Evolutionary conservation across 2,113 vertebrate species (phyloP), one percentile per base, ranked within the genome.

Genomic region (Zingel zingel): DNA sequence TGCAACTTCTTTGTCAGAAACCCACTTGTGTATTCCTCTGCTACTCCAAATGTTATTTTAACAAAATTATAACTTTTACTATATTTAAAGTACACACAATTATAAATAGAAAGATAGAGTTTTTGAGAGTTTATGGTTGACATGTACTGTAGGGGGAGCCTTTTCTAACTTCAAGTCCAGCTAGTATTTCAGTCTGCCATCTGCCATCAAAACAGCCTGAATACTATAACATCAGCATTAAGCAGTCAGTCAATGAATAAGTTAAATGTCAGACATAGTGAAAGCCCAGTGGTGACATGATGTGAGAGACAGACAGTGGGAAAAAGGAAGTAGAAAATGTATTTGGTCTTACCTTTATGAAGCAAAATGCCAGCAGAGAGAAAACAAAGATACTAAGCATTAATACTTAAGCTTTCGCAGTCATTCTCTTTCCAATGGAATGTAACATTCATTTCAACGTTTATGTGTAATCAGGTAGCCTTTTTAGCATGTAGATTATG

Each of bases 331-430:
- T 8, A 36, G 16, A 50, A 59, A 63, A 59, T n/a, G 6, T 3
- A 47, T 30, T 15, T 16, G 45, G 1, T 59, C 83, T 76, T 81
- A 81, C 83, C 83, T 85, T 85, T 27, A 70, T 73, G 36, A 43
- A 50, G 74, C 6, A 36, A 25, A 58, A 50, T 12, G 14, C 13
- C 45, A 69, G 76, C 50, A 74, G 54, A 66, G 50, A 51, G 12
- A 15, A 27, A 50, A 50, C 16, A 39, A n/a, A 15, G 1, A 18
- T 0, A 66, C 23, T 4, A 15, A 33, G 47, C 19, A 64, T 73
- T 30, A 21, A 30, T 47, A 3, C 15, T 15, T 9, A n/a, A 10
- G 18, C 6, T 25, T 18, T 66, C n/a, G 47, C 7, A 13, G 48
- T 43, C n/a, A 25, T n/a, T 21, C 11, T 65, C 47, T 25, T 66